Conservation (phyloP, 2,888 invertebrate species). For the Meliscaeva auricollis region DNA sequence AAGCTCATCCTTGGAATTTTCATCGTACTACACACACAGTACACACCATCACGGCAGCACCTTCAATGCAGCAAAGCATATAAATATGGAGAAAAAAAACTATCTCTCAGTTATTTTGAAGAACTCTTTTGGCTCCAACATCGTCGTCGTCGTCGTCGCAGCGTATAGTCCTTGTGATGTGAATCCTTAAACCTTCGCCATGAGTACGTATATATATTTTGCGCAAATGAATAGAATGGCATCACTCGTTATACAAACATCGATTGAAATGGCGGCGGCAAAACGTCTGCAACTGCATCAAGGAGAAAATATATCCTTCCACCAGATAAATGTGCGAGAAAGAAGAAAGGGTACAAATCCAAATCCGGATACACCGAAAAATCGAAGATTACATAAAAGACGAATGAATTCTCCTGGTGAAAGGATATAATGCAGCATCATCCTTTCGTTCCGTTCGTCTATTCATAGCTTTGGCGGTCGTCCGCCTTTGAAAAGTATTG, state of each 20-base stretch:
- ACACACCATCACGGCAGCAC: not conserved
- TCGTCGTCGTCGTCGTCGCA: not conserved
- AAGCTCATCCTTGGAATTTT: slow-evolving; percentile 27
- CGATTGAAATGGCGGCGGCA: slow-evolving; percentile 52
- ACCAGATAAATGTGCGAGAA: not conserved
- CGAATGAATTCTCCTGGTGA: slow-evolving; percentile 11
- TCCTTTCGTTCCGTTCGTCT: slow-evolving; percentile 1
- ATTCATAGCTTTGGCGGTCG: not conserved
- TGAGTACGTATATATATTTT: slow-evolving; percentile 20
- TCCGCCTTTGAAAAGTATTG: not conserved
- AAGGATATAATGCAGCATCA: slow-evolving; percentile 17
- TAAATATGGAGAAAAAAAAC: not conserved
- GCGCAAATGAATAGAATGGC: slow-evolving; percentile 36
- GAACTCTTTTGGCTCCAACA: slow-evolving; percentile 5
- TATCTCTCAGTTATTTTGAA: slow-evolving; percentile 14
- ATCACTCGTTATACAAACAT: slow-evolving; percentile 54
- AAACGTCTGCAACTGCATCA: slow-evolving; percentile 39
- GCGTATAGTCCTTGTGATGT: slow-evolving; percentile 9
- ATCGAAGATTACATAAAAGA: slow-evolving; percentile 57
- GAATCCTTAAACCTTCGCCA: not conserved
- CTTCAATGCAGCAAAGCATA: not conserved
- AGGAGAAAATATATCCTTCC: not conserved
- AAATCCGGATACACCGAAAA: slow-evolving; percentile 60
- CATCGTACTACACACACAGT: not conserved
- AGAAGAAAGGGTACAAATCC: slow-evolving; percentile 28